phyloP scores from a whole-genome alignment of 30 jellyfish, hydroid and myxozoan species.

The Cassiopea xamachana region DNA sequence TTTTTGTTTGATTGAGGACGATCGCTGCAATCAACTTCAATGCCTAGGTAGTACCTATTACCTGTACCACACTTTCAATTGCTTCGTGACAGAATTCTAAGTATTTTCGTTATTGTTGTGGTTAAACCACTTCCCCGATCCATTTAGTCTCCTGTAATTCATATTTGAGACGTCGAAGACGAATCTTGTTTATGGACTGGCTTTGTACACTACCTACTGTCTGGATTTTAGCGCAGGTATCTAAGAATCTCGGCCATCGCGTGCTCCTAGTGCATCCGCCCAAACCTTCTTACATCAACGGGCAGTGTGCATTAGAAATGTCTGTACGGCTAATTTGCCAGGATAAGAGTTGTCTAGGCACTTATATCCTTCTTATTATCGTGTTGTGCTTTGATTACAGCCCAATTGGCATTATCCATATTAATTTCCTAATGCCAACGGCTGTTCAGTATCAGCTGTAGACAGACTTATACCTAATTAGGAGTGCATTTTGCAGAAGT shows the following conservation, averaged over 20 bases:
- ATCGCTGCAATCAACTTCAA: too few relatives aligned
- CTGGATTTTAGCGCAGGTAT: background rate
- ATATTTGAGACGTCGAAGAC: background rate
- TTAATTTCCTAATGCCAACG: background rate
- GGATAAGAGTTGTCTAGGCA: background rate
- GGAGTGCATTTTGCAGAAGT: background rate
- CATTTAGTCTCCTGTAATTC: background rate
- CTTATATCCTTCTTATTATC: background rate
- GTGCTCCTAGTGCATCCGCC: background rate
- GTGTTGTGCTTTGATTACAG: background rate
- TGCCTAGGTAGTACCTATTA: too few relatives aligned
- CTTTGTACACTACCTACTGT: background rate
- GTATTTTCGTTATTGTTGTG: too few relatives aligned
- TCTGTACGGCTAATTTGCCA: slow-evolving; percentile 3
- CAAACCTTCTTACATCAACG: background rate
- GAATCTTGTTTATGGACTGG: background rate
- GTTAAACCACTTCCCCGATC: background rate
- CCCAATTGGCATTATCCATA: background rate
- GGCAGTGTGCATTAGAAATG: background rate
- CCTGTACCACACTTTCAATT: too few relatives aligned
- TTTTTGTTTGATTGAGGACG: too few relatives aligned
- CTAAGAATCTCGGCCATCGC: background rate
- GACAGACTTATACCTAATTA: background rate
- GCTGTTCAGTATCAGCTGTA: background rate
- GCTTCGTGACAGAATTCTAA: background rate